phyloP scores from a whole-genome alignment of 2,888 invertebrate genomes.

The Bellardia bayeri region DNA sequence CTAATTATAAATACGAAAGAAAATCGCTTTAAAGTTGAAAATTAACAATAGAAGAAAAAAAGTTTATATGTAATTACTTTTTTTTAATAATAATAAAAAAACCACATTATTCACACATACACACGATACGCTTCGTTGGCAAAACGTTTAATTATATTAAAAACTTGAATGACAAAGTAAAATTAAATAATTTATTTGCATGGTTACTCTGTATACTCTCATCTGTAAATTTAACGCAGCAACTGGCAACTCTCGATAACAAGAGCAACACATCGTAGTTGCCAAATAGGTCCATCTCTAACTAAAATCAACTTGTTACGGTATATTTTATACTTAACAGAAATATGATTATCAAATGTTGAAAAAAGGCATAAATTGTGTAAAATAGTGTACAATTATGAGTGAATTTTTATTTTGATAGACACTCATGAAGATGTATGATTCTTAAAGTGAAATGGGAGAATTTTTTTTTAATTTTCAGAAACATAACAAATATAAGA shows the following conservation, averaged over 20 bases:
- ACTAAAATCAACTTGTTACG: not conserved
- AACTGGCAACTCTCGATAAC: not conserved
- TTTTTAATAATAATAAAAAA: slow-evolving; percentile 29
- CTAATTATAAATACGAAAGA: slow-evolving; percentile 36
- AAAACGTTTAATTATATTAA: slow-evolving; percentile 8
- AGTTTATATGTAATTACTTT: slow-evolving; percentile 38
- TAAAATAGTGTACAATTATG: no score
- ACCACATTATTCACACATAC: slow-evolving; percentile 53
- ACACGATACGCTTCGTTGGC: slow-evolving; percentile 4
- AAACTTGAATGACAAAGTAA: not conserved
- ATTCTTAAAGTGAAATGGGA: no score
- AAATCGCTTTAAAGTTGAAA: slow-evolving; percentile 54
- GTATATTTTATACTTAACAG: not conserved
- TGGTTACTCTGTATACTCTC: not conserved
- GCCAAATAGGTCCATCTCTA: not conserved
- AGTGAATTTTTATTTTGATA: no score
- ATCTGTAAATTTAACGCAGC: not conserved
- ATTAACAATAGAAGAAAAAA: slow-evolving; percentile 40
- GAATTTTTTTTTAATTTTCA: no score
- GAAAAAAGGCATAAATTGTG: no score
- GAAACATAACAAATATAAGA: no score
- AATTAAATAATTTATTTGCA: not conserved
- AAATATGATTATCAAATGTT: not conserved
- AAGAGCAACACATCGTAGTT: not conserved
- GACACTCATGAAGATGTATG: no score